A percentile compares a stretch with the other conserved stretches of the same genome.
These are phyloP conservation scores for Thymallus thymallus DNA, from an alignment of 2,113 vertebrate species.

Conservation along the genomic window DNA sequence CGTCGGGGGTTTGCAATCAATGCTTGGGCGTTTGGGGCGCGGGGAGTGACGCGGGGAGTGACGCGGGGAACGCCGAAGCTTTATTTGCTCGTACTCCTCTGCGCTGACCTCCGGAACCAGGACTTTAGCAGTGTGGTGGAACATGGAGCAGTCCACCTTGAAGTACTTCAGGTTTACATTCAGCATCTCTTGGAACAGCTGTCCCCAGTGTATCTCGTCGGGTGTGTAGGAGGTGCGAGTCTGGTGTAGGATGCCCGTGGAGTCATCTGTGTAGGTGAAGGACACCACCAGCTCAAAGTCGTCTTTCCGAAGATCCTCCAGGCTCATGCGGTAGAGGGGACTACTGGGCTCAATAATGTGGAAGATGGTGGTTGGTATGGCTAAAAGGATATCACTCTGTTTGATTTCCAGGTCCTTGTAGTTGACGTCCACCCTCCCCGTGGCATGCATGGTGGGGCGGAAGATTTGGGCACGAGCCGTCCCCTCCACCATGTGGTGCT, in stretches of 20 bases:
- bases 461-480: conserved; percentile 84
- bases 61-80: conserved; percentile 56
- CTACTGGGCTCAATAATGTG: conserved; percentile 84
- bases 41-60: conserved; percentile 18
- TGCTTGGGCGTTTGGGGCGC: conserved; percentile 6
- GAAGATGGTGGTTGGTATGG: conserved; percentile 82
- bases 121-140: conserved; percentile 87
- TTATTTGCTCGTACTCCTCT: conserved; percentile 81
- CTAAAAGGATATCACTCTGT: conserved; percentile 83
- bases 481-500: conserved; percentile 90
- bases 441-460: conserved; percentile 73
- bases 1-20: conserved; percentile 28
- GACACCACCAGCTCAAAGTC: conserved; percentile 94
- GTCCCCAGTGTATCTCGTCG: conserved; percentile 91
- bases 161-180: conserved; percentile 81
- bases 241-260: conserved; percentile 90
- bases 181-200: conserved; percentile 88
- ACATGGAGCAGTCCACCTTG: conserved; percentile 86
- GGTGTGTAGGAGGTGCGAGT: conserved; percentile 88
- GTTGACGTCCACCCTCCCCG: conserved; percentile 77
- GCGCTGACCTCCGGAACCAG: conserved; percentile 84
- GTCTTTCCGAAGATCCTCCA: conserved; percentile 78
- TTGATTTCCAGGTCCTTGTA: conserved; percentile 82
- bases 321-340: conserved; percentile 83
- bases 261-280: conserved; percentile 90